These are phyloP conservation scores for Scaeva pyrastri DNA, from an alignment of 2,888 invertebrate genomes.

Conservation along the genomic window DNA sequence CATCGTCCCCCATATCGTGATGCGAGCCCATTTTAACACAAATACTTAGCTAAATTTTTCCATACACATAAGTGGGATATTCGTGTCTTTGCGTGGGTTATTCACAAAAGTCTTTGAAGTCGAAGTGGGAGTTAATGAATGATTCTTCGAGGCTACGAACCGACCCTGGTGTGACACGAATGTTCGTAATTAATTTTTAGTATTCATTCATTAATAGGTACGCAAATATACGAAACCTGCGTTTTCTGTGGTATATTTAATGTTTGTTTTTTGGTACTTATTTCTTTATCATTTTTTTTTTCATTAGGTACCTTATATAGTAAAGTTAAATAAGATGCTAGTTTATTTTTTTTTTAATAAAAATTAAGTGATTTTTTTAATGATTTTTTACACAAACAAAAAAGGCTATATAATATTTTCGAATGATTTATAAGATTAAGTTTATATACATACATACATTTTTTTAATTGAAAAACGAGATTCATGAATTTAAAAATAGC, in stretches of 20 bases:
- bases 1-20: slow-evolving; percentile 47
- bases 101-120: not conserved
- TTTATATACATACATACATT: slow-evolving; percentile 3
- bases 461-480: not conserved
- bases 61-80: not conserved
- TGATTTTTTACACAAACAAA: not conserved
- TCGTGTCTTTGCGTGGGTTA: not conserved
- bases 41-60: slow-evolving; percentile 52
- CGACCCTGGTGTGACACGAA: not conserved
- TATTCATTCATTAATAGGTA: slow-evolving; percentile 1
- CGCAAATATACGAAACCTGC: not conserved
- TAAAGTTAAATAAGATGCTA: slow-evolving; percentile 25
- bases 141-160: not conserved
- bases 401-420: slow-evolving; percentile 19
- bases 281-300: slow-evolving; percentile 10
- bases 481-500: not conserved
- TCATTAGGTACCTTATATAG: slow-evolving; percentile 17
- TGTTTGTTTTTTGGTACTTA: not conserved
- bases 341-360: slow-evolving; percentile 12
- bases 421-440: slow-evolving; percentile 3
- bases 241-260: slow-evolving; percentile 21
- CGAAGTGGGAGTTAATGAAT: not conserved
- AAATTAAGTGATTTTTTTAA: slow-evolving; percentile 27
- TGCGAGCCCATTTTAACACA: slow-evolving; percentile 32
- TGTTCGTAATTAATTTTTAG: slow-evolving; percentile 1